Evolutionary conservation across 2,113 vertebrate species (phyloP).

Genomic region (Eonycteris spelaea): DNA sequence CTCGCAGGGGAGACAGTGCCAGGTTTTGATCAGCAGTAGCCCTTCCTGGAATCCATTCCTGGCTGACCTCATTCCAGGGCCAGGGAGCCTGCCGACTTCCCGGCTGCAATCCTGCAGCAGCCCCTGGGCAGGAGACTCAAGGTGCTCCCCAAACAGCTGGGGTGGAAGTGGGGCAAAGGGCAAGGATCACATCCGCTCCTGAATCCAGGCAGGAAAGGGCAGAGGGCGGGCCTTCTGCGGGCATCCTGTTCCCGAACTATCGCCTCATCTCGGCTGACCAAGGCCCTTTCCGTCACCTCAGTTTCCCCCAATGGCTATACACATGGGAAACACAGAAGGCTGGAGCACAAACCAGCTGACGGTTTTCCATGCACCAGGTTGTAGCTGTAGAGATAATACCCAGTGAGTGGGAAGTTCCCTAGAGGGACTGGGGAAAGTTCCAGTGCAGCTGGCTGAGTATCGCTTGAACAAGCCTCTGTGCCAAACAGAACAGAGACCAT

Average conservation of each 20-base stretch:
- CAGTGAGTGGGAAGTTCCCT: background rate
- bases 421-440: background rate
- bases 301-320: background rate
- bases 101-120: background rate
- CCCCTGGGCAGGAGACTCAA: background rate
- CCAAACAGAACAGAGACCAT: background rate
- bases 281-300: background rate
- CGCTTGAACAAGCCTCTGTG: background rate
- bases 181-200: constrained; percentile 17
- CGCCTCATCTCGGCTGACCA: background rate
- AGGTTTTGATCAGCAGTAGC: background rate
- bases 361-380: background rate
- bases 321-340: background rate
- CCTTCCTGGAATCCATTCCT: background rate
- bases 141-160: background rate
- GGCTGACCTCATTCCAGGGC: constrained; percentile 22
- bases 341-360: background rate
- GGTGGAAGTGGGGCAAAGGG: background rate
- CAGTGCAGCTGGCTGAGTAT: background rate
- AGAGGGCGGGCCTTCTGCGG: background rate
- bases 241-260: constrained; percentile 65
- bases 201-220: constrained; percentile 44
- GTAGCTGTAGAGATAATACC: background rate
- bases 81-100: constrained; percentile 21
- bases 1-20: background rate